A percentile compares a stretch with the other conserved stretches of the same genome.
These are phyloP conservation scores for Piaya cayana DNA, from an alignment of 2,113 vertebrate genomes.

Conservation along the genomic window DNA sequence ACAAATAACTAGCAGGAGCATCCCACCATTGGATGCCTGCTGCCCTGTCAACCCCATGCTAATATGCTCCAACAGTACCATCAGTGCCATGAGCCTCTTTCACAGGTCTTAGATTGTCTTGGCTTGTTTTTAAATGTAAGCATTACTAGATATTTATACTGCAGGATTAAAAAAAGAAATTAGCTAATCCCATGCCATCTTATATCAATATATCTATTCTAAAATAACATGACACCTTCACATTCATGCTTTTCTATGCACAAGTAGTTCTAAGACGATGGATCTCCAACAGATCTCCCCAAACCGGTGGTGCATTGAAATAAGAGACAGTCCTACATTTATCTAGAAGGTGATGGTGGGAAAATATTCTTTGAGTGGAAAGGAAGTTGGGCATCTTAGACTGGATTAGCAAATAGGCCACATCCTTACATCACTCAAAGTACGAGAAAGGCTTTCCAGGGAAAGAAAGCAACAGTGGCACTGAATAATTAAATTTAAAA, in stretches of 20 bases:
- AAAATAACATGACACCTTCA: neutral
- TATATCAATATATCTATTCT: neutral
- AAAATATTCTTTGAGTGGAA: neutral
- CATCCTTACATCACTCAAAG: neutral
- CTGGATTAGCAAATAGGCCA: constrained; percentile 29
- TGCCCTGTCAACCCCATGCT: neutral
- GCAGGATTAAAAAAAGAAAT: neutral
- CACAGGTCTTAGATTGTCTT: neutral
- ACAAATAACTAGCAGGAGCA: neutral
- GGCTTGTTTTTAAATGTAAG: neutral
- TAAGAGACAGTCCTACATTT: neutral
- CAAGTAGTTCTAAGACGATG: neutral
- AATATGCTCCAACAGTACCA: neutral
- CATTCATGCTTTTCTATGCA: neutral
- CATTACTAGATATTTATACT: neutral
- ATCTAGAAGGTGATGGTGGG: neutral
- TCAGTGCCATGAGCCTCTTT: neutral
- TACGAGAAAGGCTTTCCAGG: neutral
- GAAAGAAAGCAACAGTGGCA: constrained; percentile 43
- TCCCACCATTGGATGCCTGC: neutral
- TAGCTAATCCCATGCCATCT: neutral
- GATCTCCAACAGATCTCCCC: neutral
- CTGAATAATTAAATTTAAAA: constrained; percentile 40
- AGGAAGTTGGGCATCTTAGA: neutral
- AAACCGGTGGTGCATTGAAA: neutral